phyloP scores from a whole-genome alignment of 37 sponge, comb jelly and placozoan genomes.

The Halisarca cf. caerulea region DNA sequence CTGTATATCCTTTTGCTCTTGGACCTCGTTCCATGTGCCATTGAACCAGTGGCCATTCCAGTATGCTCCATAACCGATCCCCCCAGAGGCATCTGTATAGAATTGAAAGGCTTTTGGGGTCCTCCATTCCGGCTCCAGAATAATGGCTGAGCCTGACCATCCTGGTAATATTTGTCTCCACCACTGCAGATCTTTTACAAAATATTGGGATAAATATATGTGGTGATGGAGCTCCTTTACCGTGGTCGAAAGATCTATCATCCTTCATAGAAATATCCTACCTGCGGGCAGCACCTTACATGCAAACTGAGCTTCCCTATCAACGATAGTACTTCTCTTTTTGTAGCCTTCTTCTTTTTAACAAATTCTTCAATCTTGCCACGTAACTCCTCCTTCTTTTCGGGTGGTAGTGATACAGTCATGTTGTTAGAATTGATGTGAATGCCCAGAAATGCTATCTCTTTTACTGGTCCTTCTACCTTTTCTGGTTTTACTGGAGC shows the following conservation, averaged over 20 bases:
- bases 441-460: conserved; percentile 27
- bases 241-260: background rate
- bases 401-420: background rate
- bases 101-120: background rate
- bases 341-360: background rate
- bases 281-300: background rate
- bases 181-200: conserved; percentile 50
- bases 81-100: conserved; percentile 47
- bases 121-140: conserved; percentile 13
- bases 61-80: conserved; percentile 33
- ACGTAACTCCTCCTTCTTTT: background rate
- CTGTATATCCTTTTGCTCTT: background rate
- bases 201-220: conserved; percentile 21
- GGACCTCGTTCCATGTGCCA: background rate
- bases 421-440: background rate
- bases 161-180: conserved; percentile 39
- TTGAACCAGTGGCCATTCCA: conserved; percentile 33
- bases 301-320: background rate
- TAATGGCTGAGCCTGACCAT: conserved; percentile 36
- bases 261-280: background rate
- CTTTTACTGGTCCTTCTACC: conserved; percentile 8
- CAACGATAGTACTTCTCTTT: background rate
- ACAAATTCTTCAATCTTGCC: background rate
- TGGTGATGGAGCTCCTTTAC: conserved; percentile 1
- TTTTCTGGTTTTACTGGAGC: conserved; percentile 10